Evolutionary conservation across 2,888 invertebrate species (phyloP), one percentile per base, ranked within the genome.

Genomic region (Itoplectis maculator): DNA sequence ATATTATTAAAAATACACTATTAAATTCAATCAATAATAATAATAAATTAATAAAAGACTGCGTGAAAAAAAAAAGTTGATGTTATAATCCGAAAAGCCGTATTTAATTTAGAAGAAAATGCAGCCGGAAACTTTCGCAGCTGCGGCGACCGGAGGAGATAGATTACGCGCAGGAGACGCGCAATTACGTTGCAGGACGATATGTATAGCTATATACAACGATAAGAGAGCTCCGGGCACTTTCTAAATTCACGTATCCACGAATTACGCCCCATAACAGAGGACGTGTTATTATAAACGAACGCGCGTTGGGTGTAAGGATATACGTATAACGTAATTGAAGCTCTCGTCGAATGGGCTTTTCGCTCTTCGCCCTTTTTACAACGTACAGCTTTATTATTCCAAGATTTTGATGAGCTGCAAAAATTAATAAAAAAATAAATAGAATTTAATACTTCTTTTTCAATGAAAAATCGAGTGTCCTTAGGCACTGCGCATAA

Each of bases 171-270:
- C 29, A 82, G 74, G 69, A 78, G 40, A 42, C 42, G 40, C 40
- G 63, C 78, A 82, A 79, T 82, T 82, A 75, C 65, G 69, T n/a
- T 29, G 15, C 18, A 40, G 15, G 70, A n/a, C n/a, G n/a, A n/a
- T n/a, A n/a, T n/a, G n/a, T n/a, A n/a, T 45, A 59, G 65, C 69
- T 23, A 8, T 23, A 15, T n/a, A n/a, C n/a, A n/a, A n/a, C 59
- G 15, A 35, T 61, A 37, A 61, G 15, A 20, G 79, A 73, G 73
- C 78, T 65, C 70, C 37, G 63, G 20, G 80, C 81, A 89, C 91
- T 91, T 90, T 91, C 90, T 90, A 90, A 90, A 90, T 90, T 89
- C 89, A 87, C 88, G 88, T 89, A 89, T 86, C 68, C 29, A 56
- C 77, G 89, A 90, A 90, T 91, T 89, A 88, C 88, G 83, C 83